Conservation (phyloP, 2,113 vertebrate species). For the Copsychus sechellarum region DNA sequence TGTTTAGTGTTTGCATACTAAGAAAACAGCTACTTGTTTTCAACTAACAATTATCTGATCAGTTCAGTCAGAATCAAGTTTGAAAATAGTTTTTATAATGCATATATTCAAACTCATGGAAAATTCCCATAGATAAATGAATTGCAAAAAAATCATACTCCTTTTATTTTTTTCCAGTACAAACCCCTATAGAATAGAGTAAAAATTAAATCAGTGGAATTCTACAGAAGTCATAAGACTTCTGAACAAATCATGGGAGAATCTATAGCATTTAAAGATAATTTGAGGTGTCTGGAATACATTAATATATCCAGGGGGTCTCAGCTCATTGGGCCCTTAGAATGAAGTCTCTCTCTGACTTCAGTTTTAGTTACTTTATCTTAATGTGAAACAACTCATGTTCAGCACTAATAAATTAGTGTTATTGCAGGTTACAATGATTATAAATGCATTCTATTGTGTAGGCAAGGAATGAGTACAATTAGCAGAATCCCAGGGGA, state of each 20-base stretch:
- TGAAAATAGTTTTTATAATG: neutral
- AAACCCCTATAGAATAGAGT: neutral
- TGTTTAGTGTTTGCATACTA: neutral
- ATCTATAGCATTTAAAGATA: neutral
- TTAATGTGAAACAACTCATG: neutral
- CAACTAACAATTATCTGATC: neutral
- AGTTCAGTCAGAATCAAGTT: neutral
- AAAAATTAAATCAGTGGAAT: neutral
- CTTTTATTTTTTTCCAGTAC: neutral
- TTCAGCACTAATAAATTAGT: conserved; percentile 19
- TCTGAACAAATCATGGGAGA: neutral
- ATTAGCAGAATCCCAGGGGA: neutral
- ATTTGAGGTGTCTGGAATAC: neutral
- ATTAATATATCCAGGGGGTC: neutral
- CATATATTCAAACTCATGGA: neutral
- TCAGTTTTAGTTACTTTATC: conserved; percentile 30
- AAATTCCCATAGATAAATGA: neutral
- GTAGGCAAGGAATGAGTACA: neutral
- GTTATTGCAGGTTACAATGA: conserved; percentile 3
- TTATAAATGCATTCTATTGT: conserved; percentile 35
- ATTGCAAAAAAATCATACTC: neutral
- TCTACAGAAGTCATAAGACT: neutral
- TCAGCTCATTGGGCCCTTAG: neutral
- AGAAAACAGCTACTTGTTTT: neutral
- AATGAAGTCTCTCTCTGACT: neutral